Evolutionary conservation across 2,888 invertebrate genomes (phyloP).

Genomic region (Metopia argyrocephala): DNA sequence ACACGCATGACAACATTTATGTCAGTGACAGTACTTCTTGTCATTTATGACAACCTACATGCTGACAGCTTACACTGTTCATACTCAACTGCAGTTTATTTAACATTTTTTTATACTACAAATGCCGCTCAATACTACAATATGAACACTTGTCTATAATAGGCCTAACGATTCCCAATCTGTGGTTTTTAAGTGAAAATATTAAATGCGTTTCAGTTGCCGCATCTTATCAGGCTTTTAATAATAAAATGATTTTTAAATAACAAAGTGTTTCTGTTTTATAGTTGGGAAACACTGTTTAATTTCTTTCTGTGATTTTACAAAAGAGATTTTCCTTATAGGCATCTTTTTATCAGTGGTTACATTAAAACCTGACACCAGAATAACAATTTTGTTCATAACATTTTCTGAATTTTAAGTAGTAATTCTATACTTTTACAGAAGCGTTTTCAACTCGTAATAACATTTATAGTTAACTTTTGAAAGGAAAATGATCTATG

Average conservation of each 20-base stretch:
- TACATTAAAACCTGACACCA: conserved; percentile 20
- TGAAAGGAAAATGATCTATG: too few species aligned
- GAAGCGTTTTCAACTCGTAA: too few species aligned
- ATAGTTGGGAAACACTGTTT: too few species aligned
- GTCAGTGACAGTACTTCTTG: conserved; percentile 61
- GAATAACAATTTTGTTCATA: conserved; percentile 24
- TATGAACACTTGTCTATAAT: conserved; percentile 34
- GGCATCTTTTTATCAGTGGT: conserved; percentile 22
- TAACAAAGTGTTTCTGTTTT: too few species aligned
- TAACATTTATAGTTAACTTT: too few species aligned
- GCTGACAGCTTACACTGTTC: conserved; percentile 43
- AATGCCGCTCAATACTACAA: conserved; percentile 28
- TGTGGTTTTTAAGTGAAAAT: too few species aligned
- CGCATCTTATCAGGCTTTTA: too few species aligned
- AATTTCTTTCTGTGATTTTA: too few species aligned
- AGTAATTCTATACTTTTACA: too few species aligned
- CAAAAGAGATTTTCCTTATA: conserved; percentile 29
- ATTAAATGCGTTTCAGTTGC: too few species aligned
- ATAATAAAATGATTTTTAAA: too few species aligned
- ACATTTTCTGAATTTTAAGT: conserved; percentile 24
- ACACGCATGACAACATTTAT: conserved; percentile 54
- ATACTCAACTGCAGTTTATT: conserved; percentile 10
- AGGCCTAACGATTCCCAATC: conserved; percentile 45
- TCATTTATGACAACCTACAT: conserved; percentile 62
- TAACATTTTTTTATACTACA: conserved; percentile 18